These are phyloP conservation scores for Phyllostomus hastatus DNA, from an alignment of 2,113 vertebrate genomes.

Conservation along the genomic window DNA sequence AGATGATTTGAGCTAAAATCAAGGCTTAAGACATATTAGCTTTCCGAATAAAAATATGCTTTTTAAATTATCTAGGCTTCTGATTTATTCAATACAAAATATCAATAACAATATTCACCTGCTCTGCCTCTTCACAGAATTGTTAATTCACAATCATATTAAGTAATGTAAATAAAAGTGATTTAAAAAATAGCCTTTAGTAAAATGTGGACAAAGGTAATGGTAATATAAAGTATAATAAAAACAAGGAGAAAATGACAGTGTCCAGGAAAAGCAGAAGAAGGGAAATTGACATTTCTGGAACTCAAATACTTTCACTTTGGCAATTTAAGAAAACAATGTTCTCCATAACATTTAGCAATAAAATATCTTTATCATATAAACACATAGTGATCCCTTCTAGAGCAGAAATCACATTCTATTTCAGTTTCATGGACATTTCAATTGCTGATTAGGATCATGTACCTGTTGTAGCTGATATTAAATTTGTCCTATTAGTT, in stretches of 20 bases:
- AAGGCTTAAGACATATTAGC: not conserved
- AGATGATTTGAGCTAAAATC: slow-evolving; percentile 32
- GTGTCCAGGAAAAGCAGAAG: not conserved
- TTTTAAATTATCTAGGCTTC: not conserved
- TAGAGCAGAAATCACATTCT: not conserved
- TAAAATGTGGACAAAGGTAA: not conserved
- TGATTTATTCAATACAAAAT: not conserved
- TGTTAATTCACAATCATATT: not conserved
- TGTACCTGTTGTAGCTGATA: not conserved
- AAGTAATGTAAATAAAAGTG: slow-evolving; percentile 37
- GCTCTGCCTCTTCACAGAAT: not conserved
- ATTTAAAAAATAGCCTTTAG: slow-evolving; percentile 32
- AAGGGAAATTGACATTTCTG: not conserved
- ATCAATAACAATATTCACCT: not conserved
- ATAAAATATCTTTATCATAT: not conserved
- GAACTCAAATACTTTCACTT: not conserved
- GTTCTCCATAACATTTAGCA: not conserved
- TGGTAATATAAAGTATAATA: not conserved
- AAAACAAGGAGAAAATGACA: not conserved
- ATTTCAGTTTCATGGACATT: not conserved
- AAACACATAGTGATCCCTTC: not conserved
- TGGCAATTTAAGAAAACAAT: not conserved
- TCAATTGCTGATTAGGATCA: not conserved
- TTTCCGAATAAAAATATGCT: slow-evolving; percentile 37
- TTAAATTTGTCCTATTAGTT: not conserved